Evolutionary conservation across 2,888 invertebrate genomes (phyloP).

Genomic region (Orgyia antiqua): DNA sequence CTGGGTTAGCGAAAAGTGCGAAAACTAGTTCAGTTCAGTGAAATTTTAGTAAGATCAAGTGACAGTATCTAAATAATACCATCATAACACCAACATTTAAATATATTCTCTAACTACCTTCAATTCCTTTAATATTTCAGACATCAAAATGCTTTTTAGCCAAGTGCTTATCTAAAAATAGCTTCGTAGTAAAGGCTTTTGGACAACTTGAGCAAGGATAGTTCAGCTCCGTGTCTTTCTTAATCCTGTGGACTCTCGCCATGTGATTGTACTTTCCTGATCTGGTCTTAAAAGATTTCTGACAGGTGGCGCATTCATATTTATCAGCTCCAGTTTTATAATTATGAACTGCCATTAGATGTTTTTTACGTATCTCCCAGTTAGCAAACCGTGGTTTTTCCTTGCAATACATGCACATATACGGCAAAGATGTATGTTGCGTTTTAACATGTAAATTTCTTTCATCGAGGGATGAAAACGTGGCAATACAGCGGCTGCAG

Average conservation of each 20-base stretch:
- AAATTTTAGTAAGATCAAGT: neutral
- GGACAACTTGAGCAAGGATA: slow-evolving; percentile 72
- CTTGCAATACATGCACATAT: slow-evolving; percentile 63
- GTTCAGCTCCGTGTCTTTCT: slow-evolving; percentile 62
- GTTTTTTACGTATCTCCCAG: slow-evolving; percentile 64
- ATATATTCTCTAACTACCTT: slow-evolving; percentile 7
- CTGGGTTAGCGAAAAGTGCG: neutral
- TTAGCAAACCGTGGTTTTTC: slow-evolving; percentile 67
- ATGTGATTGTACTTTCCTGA: slow-evolving; percentile 70
- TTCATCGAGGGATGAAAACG: slow-evolving; percentile 59
- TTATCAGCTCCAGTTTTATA: slow-evolving; percentile 61
- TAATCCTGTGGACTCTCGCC: slow-evolving; percentile 61
- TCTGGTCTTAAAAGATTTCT: slow-evolving; percentile 63
- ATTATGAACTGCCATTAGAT: slow-evolving; percentile 64
- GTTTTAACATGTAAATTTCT: slow-evolving; percentile 63
- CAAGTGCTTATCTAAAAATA: slow-evolving; percentile 75
- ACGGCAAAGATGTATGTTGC: slow-evolving; percentile 61
- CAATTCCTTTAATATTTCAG: too few relatives aligned
- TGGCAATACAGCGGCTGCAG: slow-evolving; percentile 63
- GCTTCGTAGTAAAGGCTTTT: slow-evolving; percentile 72
- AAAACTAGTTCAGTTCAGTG: neutral
- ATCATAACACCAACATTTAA: neutral
- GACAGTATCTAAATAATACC: neutral
- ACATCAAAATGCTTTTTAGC: slow-evolving; percentile 72
- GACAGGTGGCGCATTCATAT: slow-evolving; percentile 63